These are phyloP conservation scores for Ferdinandea cuprea DNA, from an alignment of 2,888 invertebrate species.

Conservation along the genomic window DNA sequence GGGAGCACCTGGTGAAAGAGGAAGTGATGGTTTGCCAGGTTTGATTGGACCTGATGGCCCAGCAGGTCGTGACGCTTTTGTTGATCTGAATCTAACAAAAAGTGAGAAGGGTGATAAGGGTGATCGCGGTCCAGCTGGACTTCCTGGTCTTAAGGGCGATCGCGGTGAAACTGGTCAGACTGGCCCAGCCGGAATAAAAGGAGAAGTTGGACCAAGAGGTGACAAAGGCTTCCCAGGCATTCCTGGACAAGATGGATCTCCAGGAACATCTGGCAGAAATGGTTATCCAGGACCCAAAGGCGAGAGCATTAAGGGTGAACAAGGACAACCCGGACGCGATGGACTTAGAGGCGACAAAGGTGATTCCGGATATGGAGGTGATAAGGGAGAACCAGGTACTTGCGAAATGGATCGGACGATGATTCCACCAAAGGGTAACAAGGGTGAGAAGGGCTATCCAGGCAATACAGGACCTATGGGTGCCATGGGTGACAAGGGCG, in stretches of 20 bases:
- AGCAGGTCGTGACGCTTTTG: conserved; percentile 86
- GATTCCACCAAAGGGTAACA: conserved; percentile 84
- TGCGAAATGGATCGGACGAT: conserved; percentile 84
- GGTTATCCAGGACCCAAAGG: conserved; percentile 89
- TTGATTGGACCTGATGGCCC: conserved; percentile 87
- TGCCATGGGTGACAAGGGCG: conserved; percentile 86
- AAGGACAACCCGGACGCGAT: conserved; percentile 86
- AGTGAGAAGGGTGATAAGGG: conserved; percentile 88
- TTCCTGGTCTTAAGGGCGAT: conserved; percentile 87
- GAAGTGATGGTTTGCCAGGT: conserved; percentile 84
- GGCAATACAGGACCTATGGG: conserved; percentile 86
- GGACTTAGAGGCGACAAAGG: conserved; percentile 84
- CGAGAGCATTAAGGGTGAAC: conserved; percentile 89
- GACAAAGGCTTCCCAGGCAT: conserved; percentile 88
- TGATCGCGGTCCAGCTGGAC: conserved; percentile 86
- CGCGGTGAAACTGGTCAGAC: conserved; percentile 87
- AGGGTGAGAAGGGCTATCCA: conserved; percentile 86
- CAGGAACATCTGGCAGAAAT: conserved; percentile 87
- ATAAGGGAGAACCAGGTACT: conserved; percentile 87
- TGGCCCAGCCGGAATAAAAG: conserved; percentile 89
- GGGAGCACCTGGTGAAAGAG: conserved; percentile 80
- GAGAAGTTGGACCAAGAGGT: conserved; percentile 88
- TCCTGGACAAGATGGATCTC: conserved; percentile 88
- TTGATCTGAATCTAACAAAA: conserved; percentile 84
- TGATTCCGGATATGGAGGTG: conserved; percentile 83